Percentiles rank a stretch among this genome's conserved stretches.
phyloP scores from a whole-genome alignment of 2,113 vertebrate genomes.

The Tinamus guttatus region DNA sequence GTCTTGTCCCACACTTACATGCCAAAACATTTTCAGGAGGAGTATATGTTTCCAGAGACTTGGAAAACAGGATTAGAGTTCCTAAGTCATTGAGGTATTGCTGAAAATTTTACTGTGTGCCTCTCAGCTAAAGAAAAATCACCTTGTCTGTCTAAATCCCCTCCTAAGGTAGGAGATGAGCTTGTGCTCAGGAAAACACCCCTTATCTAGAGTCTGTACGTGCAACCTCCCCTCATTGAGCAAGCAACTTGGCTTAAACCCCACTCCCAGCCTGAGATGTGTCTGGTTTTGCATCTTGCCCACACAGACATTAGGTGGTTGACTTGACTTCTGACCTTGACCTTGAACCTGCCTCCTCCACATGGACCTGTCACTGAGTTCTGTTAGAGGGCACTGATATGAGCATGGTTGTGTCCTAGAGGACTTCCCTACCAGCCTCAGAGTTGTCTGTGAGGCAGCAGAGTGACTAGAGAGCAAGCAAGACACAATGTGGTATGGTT shows the following conservation, averaged over 20 bases:
- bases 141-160: background rate
- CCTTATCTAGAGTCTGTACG: background rate
- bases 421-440: background rate
- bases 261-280: background rate
- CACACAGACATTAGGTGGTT: background rate
- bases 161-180: background rate
- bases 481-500: too few relatives aligned
- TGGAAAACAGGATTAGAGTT: background rate
- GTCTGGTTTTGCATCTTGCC: background rate
- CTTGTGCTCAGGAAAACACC: background rate
- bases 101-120: background rate
- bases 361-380: too few relatives aligned
- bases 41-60: background rate
- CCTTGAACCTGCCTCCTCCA: background rate
- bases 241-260: background rate
- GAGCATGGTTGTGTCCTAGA: background rate
- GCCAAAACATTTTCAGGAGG: background rate
- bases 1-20: background rate
- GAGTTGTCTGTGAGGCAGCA: background rate
- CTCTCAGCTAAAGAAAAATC: background rate
- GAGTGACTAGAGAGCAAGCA: background rate
- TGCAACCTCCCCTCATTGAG: background rate
- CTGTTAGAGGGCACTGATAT: background rate
- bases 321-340: background rate
- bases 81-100: background rate